Conservation (phyloP, 2,113 vertebrate species). For the Ariopsis seemanni region DNA sequence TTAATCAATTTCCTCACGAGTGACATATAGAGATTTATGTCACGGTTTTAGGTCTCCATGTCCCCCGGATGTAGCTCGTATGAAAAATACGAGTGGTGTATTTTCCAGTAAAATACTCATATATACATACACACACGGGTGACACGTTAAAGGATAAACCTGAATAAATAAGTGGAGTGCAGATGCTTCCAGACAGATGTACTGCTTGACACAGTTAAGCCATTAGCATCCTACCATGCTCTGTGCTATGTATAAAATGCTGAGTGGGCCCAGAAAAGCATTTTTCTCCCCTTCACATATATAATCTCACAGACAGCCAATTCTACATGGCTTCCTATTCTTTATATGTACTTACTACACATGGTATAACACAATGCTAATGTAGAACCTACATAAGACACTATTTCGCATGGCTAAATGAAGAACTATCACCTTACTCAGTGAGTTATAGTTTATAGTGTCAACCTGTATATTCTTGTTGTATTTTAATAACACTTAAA, state of each 20-base stretch:
- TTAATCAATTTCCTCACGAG: too few relatives aligned
- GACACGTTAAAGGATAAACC: not conserved
- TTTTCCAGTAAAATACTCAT: too few relatives aligned
- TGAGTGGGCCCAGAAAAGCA: not conserved
- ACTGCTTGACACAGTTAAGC: not conserved
- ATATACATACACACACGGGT: not conserved
- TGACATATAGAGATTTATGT: too few relatives aligned
- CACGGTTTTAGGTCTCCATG: too few relatives aligned
- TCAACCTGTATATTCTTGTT: not conserved
- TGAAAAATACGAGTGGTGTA: too few relatives aligned
- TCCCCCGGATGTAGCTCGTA: too few relatives aligned
- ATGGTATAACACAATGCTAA: not conserved
- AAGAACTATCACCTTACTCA: not conserved
- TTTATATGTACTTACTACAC: not conserved
- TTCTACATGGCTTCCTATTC: not conserved
- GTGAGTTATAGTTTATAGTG: too few relatives aligned
- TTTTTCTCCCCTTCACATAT: not conserved
- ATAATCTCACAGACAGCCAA: not conserved
- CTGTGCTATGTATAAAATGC: slow-evolving; percentile 1
- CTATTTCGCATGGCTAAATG: not conserved
- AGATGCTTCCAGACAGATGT: not conserved
- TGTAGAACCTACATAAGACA: too few relatives aligned
- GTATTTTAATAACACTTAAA: not conserved
- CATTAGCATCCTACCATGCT: not conserved
- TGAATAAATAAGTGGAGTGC: not conserved